A percentile compares a stretch with the other conserved stretches of the same genome.
phyloP scores from a whole-genome alignment of 2,113 vertebrate species.

The Cyanoderma ruficeps region DNA sequence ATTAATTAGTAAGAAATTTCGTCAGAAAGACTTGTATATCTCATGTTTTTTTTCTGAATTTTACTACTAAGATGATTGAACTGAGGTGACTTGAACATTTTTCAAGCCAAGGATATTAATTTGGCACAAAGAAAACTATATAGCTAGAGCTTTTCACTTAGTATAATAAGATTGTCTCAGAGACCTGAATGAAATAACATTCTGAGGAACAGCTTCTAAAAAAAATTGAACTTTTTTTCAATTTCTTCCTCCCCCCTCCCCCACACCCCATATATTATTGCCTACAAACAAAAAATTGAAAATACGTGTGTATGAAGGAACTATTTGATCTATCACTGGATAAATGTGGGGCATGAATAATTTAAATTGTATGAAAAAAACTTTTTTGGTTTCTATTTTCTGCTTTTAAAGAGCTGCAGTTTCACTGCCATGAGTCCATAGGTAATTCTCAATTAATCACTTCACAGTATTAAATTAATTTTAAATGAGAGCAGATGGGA shows the following conservation, averaged over 20 bases:
- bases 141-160: not conserved
- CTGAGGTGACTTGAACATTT: not conserved
- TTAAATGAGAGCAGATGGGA: slow-evolving; percentile 25
- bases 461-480: slow-evolving; percentile 52
- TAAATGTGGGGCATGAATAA: not conserved
- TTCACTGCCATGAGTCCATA: not conserved
- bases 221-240: not conserved
- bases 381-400: not conserved
- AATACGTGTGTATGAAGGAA: not conserved
- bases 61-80: not conserved
- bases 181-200: not conserved
- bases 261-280: rapidly evolving
- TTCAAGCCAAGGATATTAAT: not conserved
- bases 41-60: not conserved
- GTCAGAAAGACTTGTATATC: not conserved
- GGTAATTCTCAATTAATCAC: slow-evolving; percentile 47
- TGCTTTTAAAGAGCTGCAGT: not conserved
- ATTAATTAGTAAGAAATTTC: not conserved
- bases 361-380: slow-evolving; percentile 2
- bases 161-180: not conserved
- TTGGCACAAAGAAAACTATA: not conserved
- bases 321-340: not conserved
- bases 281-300: not conserved
- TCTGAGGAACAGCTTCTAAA: not conserved
- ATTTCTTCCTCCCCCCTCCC: rapidly evolving